Evolutionary conservation across 2,113 vertebrate genomes (phyloP).

Genomic region (Chelonoidis abingdonii): DNA sequence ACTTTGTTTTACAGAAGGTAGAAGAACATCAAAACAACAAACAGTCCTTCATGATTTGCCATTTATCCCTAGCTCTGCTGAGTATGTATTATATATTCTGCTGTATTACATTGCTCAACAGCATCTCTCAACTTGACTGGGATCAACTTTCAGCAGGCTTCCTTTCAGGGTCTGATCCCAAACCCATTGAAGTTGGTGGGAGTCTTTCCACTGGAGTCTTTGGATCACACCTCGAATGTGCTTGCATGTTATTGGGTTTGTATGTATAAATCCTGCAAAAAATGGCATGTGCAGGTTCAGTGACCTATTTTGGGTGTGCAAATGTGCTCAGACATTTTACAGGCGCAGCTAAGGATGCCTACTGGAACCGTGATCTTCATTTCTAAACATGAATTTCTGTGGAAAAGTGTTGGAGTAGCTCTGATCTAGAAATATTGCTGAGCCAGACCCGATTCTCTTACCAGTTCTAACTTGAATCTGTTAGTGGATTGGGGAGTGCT

Average conservation of each 20-base stretch:
- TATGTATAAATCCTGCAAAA: not conserved
- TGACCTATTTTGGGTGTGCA: not conserved
- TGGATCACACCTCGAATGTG: not conserved
- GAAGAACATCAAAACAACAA: not conserved
- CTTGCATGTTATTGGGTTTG: not conserved
- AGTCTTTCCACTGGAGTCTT: not conserved
- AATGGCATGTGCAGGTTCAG: not conserved
- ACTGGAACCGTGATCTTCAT: not conserved
- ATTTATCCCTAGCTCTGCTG: not conserved
- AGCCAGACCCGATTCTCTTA: not conserved
- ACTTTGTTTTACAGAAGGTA: not conserved
- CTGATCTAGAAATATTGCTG: not conserved
- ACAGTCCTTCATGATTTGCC: not conserved
- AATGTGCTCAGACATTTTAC: not conserved
- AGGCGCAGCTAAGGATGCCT: not conserved
- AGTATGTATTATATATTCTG: not conserved
- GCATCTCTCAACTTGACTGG: not conserved
- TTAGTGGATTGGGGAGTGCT: not conserved
- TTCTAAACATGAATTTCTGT: not conserved
- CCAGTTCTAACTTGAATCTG: not conserved
- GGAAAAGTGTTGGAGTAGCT: not conserved
- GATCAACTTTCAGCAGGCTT: not conserved
- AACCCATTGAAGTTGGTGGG: not conserved
- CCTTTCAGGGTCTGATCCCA: not conserved
- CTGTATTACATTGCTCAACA: not conserved